Evolutionary conservation across 30 jellyfish, hydroid and myxozoan species (phyloP), one percentile per base, ranked within the genome.

Genomic region (Hydractinia echinata): DNA sequence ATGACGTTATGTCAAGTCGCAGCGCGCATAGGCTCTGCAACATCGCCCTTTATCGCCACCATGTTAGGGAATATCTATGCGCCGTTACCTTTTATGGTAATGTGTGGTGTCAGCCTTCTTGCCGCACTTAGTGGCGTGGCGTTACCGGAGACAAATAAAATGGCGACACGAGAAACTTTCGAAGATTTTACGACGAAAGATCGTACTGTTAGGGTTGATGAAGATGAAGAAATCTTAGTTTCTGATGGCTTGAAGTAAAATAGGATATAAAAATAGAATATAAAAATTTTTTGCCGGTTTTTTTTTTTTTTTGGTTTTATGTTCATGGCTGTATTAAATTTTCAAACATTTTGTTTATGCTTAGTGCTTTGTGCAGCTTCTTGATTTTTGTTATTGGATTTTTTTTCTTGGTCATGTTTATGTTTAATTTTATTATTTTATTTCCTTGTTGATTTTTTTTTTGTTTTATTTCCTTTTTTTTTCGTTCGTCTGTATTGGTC

Each of bases 81-180:
- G 55, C 55, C 55, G 81, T 50, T 71, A 51, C 81, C 81, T 7
- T 71, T 20, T 58, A 19, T 71, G 11, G 61, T 71, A 8, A 71
- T 71, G 81, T 54, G 60, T 20, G 70, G 39, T 51, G 55, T 71
- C 81, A 50, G 60, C n/a, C 60, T 71, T 30, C 18, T 50, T 48
- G 81, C 60, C 8, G 15, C 55, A n/a, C 39, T 11, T n/a, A 6
- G 10, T 50, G 30, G 81, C 4, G 10, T 71, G 39, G 9, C 51
- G n/a, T 71, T 71, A 51, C 81, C 81, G 10, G 81, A 71, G 51
- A 71, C 60, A 1, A 30, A 19, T 19, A 50, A 50, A 0, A 71
- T 20, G 81, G 60, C 81, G 15, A 71, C 81, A 19, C 55, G 81
- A 71, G 81, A 71, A 71, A 50, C 30, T 20, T 71, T 19, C 60